Base-by-base conservation (phyloP, 2,888 invertebrate genomes). In the Macrosiphum euphorbiae region DNA sequence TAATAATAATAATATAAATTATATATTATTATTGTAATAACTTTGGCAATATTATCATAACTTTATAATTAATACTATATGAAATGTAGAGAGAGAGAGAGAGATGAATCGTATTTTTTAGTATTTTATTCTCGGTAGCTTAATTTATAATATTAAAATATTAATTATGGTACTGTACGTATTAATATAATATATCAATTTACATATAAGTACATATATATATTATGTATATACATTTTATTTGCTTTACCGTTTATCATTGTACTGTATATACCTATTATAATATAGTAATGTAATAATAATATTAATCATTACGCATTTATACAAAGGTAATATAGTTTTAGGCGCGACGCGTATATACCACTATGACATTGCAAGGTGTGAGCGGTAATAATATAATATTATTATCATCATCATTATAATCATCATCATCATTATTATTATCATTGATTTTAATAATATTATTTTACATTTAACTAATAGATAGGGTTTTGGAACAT, bases 401-500 rank as follows among this genome's bases (percentile, higher is more conserved):
- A n/a, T n/a, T n/a, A 67, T 78, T 16, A 35, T 67, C 16, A 7
- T 78, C 35, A 35, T 78, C 35, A 78, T 67, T 5, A 67, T 67
- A 11, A 67, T 78, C 35, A 78, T 88, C 35, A 20, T 35, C 35
- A 78, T 78, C 35, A 35, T 35, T 8, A 35, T 78, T 35, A 78
- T 78, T 8, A 78, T 55, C 55, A 88, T 26, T 41, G 88, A 88
- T 58, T 28, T 41, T 58, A 58, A 55, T 58, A 58, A 55, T 88
- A 55, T 55, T 10, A 55, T 88, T 61, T 91, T 47, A 35, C 35
- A 26, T 61, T 28, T 92, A 26, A 47, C 35, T 50, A 26, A 67
- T 87, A 67, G 47, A 41, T 88, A 92, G 92, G 92, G 86, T 88
- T 92, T 78, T 67, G 92, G 44, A 88, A 92, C 67, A 92, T 67